Evolutionary conservation across 30 jellyfish, hydroid and myxozoan species (phyloP).

Genomic region (Pseudorhiza aurosa): DNA sequence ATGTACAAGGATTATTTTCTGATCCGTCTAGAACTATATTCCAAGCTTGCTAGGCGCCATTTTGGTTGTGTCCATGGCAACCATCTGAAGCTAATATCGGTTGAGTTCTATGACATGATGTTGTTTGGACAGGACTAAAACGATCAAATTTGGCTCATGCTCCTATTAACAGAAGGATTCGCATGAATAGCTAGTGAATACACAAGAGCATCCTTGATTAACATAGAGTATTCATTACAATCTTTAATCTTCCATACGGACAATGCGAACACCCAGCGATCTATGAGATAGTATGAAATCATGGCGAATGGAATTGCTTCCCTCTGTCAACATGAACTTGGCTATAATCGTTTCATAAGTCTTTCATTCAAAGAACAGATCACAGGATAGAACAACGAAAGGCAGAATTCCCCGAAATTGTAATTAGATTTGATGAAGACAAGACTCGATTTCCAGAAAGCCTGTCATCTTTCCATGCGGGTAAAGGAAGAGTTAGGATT

Average conservation of each 20-base stretch:
- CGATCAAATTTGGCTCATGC: constrained; percentile 10
- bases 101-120: neutral
- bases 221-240: neutral
- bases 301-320: too few relatives aligned
- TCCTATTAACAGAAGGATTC: constrained; percentile 20
- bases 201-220: neutral
- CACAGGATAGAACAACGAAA: too few relatives aligned
- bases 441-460: too few relatives aligned
- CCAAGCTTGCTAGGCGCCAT: neutral
- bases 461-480: too few relatives aligned
- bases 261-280: neutral
- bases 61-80: neutral
- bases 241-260: neutral
- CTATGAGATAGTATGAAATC: too few relatives aligned
- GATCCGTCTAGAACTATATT: too few relatives aligned
- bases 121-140: neutral
- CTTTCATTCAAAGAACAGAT: too few relatives aligned
- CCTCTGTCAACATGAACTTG: neutral
- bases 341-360: neutral
- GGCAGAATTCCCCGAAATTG: too few relatives aligned
- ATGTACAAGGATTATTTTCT: too few relatives aligned
- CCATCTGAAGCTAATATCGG: neutral
- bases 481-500: too few relatives aligned
- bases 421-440: too few relatives aligned
- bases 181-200: constrained; percentile 3